Conservation (phyloP, 2,888 invertebrate genomes). For the Thymelicus acteon region DNA sequence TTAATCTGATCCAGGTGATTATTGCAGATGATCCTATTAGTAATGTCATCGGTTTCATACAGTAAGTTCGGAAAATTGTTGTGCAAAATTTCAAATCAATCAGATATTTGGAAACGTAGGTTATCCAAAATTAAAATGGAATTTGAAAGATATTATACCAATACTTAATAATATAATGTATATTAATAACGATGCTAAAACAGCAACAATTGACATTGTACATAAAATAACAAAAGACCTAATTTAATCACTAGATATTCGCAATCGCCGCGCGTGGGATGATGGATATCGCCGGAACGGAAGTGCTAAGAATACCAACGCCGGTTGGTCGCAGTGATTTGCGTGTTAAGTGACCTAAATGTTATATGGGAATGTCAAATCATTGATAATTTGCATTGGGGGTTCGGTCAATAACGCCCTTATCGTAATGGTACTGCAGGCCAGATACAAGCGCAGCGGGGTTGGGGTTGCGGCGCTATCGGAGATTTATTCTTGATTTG, state of each 20-base stretch:
- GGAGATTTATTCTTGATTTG: too few relatives aligned
- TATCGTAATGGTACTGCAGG: not conserved
- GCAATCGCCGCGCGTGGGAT: slow-evolving; percentile 36
- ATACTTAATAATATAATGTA: slow-evolving; percentile 13
- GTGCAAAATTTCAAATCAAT: too few relatives aligned
- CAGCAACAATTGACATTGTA: slow-evolving; percentile 12
- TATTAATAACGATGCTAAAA: not conserved
- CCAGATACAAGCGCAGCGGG: too few relatives aligned
- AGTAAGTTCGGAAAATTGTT: too few relatives aligned
- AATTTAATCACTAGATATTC: slow-evolving; percentile 31
- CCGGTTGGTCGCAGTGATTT: slow-evolving; percentile 14
- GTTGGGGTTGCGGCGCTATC: too few relatives aligned
- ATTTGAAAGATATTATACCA: too few relatives aligned
- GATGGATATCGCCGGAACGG: slow-evolving; percentile 32
- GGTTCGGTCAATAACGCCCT: not conserved
- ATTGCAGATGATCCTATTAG: too few relatives aligned
- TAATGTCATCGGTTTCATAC: too few relatives aligned
- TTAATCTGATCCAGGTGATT: too few relatives aligned
- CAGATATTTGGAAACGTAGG: too few relatives aligned
- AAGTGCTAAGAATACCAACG: slow-evolving; percentile 23
- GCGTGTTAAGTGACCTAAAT: slow-evolving; percentile 19
- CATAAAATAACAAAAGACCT: slow-evolving; percentile 20
- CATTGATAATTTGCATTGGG: slow-evolving; percentile 23
- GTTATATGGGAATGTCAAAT: slow-evolving; percentile 8
- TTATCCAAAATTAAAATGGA: too few relatives aligned